These are phyloP conservation scores for Macroteleia sp. DNA, from an alignment of 2,888 invertebrate species.

Conservation along the genomic window DNA sequence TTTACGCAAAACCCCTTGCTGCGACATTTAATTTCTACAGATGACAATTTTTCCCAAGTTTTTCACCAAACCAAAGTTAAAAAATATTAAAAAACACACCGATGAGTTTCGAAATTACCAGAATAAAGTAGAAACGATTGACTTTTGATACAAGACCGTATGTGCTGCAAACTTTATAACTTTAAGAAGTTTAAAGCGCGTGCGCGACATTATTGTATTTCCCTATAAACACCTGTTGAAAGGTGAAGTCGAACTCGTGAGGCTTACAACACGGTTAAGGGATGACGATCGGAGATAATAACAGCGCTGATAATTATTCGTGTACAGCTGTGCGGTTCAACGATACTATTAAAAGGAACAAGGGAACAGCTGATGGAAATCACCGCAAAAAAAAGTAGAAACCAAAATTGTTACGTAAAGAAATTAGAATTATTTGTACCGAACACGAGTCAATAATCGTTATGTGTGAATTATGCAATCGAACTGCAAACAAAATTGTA, in stretches of 20 bases:
- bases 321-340: slow-evolving; percentile 5
- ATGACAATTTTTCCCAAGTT: no score
- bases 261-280: slow-evolving; percentile 79
- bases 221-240: slow-evolving; percentile 84
- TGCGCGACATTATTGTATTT: slow-evolving; percentile 84
- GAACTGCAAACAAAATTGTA: slow-evolving; percentile 3
- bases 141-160: slow-evolving; percentile 56
- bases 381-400: no score
- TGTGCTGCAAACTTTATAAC: slow-evolving; percentile 73
- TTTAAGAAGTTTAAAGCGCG: slow-evolving; percentile 79
- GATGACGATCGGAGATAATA: slow-evolving; percentile 75
- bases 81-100: no score
- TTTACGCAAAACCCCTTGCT: no score
- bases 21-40: no score
- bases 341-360: background rate
- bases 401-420: no score
- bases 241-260: slow-evolving; percentile 81
- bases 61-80: no score
- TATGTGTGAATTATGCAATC: no score
- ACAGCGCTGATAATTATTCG: slow-evolving; percentile 73
- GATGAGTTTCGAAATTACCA: no score
- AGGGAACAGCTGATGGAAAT: background rate
- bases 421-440: no score
- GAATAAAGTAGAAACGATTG: no score
- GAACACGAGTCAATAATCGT: background rate